These are phyloP conservation scores for Hyles euphorbiae DNA, from an alignment of 1,140 invertebrate species.

Conservation along the genomic window DNA sequence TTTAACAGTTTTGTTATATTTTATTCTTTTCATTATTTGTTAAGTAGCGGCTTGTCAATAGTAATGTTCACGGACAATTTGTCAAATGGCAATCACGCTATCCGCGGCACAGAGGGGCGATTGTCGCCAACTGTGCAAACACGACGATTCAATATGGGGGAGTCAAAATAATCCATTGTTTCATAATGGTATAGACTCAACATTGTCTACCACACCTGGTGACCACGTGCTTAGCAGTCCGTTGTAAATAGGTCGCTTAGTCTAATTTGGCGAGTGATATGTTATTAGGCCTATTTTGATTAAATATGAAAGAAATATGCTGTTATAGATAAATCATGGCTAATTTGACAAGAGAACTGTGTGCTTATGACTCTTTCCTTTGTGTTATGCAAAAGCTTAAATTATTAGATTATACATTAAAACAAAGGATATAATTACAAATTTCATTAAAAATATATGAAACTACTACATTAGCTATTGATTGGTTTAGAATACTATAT, in stretches of 20 bases:
- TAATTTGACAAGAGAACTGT: not conserved
- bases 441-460: too few species aligned
- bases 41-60: too few species aligned
- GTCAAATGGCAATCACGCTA: too few species aligned
- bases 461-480: too few species aligned
- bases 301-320: too few species aligned
- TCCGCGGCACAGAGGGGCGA: slow-evolving; percentile 14
- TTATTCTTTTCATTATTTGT: too few species aligned
- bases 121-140: slow-evolving; percentile 45
- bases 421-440: not conserved
- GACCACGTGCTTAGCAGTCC: slow-evolving; percentile 27
- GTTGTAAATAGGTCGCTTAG: too few species aligned
- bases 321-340: not conserved
- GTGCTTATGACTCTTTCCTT: not conserved
- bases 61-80: too few species aligned
- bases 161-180: slow-evolving; percentile 66
- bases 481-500: too few species aligned
- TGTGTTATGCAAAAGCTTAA: slow-evolving; percentile 14
- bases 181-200: slow-evolving; percentile 41
- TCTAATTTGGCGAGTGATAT: too few species aligned
- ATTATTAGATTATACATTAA: not conserved
- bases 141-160: slow-evolving; percentile 25
- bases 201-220: slow-evolving; percentile 41
- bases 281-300: too few species aligned
- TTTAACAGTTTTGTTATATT: too few species aligned